Evolutionary conservation across 2,113 vertebrate species (phyloP), one percentile per base, ranked within the genome.

Genomic region (Callospermophilus lateralis): DNA sequence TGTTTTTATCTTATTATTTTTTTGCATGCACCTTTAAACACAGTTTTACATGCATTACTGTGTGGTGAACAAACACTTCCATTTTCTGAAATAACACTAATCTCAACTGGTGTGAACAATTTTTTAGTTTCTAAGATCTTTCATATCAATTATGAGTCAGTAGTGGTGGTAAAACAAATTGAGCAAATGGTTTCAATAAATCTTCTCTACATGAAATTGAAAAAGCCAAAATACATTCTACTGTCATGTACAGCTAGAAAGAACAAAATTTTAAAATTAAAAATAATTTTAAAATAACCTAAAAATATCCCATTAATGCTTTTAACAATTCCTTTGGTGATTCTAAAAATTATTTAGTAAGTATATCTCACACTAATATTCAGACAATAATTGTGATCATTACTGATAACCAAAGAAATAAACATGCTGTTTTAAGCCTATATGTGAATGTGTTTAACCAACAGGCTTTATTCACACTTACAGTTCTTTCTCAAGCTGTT

Each of bases 401-500:
- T 55, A 78, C 3, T 39, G 6, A 88, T 1, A 72, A 51, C 24
- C 30, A 34, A 83, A 65, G 28, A 37, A 24, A 53, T 39, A 17
- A 58, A 37, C 10, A 32, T 4, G 19, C 34, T 63, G 17, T 15
- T 45, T 73, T 39, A 58, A 24, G 3, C 3, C 61, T 34, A 39
- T n/a, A n/a, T 15, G 11, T 9, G 24, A 51, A 55, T 10, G 42
- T 45, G 79, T 53, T 65, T 85, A 88, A 63, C 39, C 37, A 84
- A 87, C 0, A 55, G 3, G 74, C 68, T 24, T 92, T 73, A 72
- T 77, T 67, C 63, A 94, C 92, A 99, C 99, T 99, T 98, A 99
- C 99, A 99, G 87, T 97, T 99, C 99, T 97, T 99, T 99, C 97
- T 99, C 99, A 98, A 99, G 98, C 96, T 99, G 99, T 92, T 99